Evolutionary conservation across 2,888 invertebrate species (phyloP).

Genomic region (Hyposoter dolosus): DNA sequence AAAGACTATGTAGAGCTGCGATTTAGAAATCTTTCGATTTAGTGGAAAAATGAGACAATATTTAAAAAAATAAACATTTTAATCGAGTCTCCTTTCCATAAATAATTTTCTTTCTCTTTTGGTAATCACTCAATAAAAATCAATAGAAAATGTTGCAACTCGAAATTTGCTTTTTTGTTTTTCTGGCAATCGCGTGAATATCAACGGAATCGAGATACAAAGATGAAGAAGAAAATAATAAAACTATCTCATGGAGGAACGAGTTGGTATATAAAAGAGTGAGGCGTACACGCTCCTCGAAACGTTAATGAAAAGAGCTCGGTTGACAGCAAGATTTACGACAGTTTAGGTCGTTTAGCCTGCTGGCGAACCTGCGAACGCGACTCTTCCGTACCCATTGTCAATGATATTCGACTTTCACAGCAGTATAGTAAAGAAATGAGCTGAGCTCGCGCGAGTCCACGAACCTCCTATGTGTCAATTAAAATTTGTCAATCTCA

Average conservation of each 20-base stretch:
- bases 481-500: constrained; percentile 31
- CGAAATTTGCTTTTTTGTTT: not conserved
- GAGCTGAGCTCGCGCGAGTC: not conserved
- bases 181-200: not conserved
- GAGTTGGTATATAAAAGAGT: constrained; percentile 1
- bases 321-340: constrained; percentile 63
- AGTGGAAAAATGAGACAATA: not conserved
- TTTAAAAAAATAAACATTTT: too few species aligned
- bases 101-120: not conserved
- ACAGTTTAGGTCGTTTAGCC: constrained; percentile 39
- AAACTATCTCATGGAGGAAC: not conserved
- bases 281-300: constrained; percentile 42
- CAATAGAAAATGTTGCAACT: not conserved
- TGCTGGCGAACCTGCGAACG: constrained; percentile 6
- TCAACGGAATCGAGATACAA: constrained; percentile 13
- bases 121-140: not conserved
- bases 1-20: not conserved
- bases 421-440: constrained; percentile 41
- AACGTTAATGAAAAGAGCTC: constrained; percentile 59
- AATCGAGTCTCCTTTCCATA: not conserved
- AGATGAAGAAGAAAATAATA: constrained; percentile 9
- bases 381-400: constrained; percentile 59
- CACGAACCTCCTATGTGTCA: not conserved
- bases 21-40: not conserved
- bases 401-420: constrained; percentile 64